phyloP scores from a whole-genome alignment of 2,113 vertebrate genomes.

The Glaucomys volans region DNA sequence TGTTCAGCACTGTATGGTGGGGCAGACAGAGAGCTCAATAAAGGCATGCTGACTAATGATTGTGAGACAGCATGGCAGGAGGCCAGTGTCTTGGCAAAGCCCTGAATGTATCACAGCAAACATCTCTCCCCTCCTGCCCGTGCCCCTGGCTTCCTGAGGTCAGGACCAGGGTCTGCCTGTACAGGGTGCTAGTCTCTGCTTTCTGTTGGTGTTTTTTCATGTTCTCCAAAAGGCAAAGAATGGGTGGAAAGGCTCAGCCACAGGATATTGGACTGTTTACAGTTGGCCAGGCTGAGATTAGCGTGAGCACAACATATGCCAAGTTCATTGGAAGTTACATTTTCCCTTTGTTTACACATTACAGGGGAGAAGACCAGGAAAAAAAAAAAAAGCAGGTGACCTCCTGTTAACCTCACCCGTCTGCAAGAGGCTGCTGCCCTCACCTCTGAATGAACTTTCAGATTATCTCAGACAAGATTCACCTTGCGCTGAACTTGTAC shows the following conservation, averaged over 20 bases:
- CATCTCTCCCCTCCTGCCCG: background rate
- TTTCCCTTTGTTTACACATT: constrained; percentile 85
- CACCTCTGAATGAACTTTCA: constrained; percentile 93
- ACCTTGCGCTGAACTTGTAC: constrained; percentile 92
- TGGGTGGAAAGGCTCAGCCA: constrained; percentile 67
- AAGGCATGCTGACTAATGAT: background rate
- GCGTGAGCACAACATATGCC: constrained; percentile 82
- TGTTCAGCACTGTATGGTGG: background rate
- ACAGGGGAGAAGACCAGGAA: constrained; percentile 77
- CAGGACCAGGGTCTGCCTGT: background rate
- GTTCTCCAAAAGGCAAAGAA: constrained; percentile 48
- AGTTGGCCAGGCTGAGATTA: constrained; percentile 68
- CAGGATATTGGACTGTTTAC: constrained; percentile 59
- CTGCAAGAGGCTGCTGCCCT: constrained; percentile 88
- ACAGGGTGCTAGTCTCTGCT: constrained; percentile 30
- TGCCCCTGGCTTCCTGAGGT: background rate
- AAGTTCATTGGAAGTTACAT: constrained; percentile 80
- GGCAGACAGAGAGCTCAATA: background rate
- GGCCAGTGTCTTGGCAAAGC: background rate
- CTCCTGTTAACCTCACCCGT: constrained; percentile 86
- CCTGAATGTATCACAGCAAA: background rate
- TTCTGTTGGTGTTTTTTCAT: constrained; percentile 56
- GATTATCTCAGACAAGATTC: constrained; percentile 90
- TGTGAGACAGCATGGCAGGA: background rate
- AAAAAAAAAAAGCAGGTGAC: constrained; percentile 80